Evolutionary conservation across 1,140 invertebrate species (phyloP).

Genomic region (Drosophila baimaii): DNA sequence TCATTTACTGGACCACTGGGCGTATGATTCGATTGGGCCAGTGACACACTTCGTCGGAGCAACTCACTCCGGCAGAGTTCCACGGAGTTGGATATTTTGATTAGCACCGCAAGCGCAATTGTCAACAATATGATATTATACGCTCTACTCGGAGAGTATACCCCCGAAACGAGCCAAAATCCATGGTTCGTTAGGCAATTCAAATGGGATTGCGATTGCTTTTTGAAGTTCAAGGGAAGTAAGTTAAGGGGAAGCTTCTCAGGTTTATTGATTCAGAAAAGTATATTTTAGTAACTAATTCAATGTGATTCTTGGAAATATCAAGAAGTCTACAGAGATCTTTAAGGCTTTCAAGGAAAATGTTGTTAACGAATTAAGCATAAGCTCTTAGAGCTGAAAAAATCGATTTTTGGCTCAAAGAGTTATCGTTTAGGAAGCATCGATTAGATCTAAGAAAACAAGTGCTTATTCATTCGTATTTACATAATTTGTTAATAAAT

Average conservation of each 20-base stretch:
- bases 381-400: no score
- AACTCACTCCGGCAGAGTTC: conserved; percentile 13
- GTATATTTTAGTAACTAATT: conserved; percentile 15
- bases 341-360: neutral
- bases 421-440: no score
- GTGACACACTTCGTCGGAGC: conserved; percentile 68
- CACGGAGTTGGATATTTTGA: conserved; percentile 77
- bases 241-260: neutral
- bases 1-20: conserved; percentile 83
- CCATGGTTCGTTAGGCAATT: conserved; percentile 77
- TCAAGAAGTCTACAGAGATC: no score
- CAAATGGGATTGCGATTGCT: conserved; percentile 67
- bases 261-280: neutral
- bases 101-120: conserved; percentile 69
- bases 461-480: no score
- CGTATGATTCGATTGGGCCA: conserved; percentile 78
- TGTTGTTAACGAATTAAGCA: neutral
- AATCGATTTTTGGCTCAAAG: no score
- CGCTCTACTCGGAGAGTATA: conserved; percentile 2
- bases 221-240: conserved; percentile 24
- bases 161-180: conserved; percentile 46
- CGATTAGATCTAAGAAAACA: no score
- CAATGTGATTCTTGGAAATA: neutral
- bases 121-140: conserved; percentile 63
- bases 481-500: no score